Evolutionary conservation across 2,888 invertebrate species (phyloP), one percentile per base, ranked within the genome.

Genomic region (Drosophila anomalata): DNA sequence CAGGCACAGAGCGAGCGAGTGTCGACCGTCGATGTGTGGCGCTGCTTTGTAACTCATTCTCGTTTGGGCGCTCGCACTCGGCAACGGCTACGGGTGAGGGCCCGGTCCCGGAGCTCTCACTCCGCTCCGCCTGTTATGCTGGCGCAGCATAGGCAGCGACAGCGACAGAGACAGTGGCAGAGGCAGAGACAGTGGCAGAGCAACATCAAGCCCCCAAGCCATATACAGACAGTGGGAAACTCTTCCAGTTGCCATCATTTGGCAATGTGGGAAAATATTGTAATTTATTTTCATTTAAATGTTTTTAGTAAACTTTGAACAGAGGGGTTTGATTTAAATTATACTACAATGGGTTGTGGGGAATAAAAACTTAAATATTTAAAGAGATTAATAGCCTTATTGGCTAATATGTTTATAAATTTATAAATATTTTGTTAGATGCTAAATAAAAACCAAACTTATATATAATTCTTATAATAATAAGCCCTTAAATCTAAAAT

Each of bases 21-120:
- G 70, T 52, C 70, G 69, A 85, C 86, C 82, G 82, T 85, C 79
- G 36, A 62, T 76, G 83, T 82, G 86, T 72, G 79, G 78, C 68
- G 79, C 66, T 78, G 78, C 78, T 85, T 61, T 82, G 79, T 79
- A 75, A 85, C 82, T 82, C 79, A 82, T 39, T 62, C 82, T 82
- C 78, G 79, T 39, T 60, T 57, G 59, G 59, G 70, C 70, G 61
- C 63, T 74, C 62, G 50, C 68, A 31, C 62, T 56, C 70, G 39
- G 36, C 39, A 26, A 12, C 26, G 12, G 36, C 53, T 42, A 47
- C 36, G 17, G 36, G 14, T 14, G 14, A 14, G 14, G 36, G 46
- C 44, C 17, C 33, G 11, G 39, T 59, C 46, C 50, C 36, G 36
- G 42, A 57, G 41, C 59, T 42, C 79, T 69, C 69, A 69, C 70